Conservation (phyloP, 2,888 invertebrate genomes). For the Melinopterus prodromus region DNA sequence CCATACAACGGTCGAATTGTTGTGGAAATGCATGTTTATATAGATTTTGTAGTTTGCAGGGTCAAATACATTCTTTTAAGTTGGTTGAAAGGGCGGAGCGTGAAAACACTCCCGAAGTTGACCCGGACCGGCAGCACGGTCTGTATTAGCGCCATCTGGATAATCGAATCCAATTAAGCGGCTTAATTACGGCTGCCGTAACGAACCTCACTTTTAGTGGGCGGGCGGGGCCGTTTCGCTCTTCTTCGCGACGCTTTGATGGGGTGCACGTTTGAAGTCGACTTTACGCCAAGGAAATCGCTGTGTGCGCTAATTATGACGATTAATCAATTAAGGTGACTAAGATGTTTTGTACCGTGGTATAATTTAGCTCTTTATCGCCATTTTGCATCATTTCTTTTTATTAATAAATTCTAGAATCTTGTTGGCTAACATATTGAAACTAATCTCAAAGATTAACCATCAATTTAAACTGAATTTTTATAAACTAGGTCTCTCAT, state of each 20-base stretch:
- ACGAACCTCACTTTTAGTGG: neutral
- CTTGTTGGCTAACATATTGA: too few species aligned
- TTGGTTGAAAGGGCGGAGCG: neutral
- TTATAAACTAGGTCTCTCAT: too few species aligned
- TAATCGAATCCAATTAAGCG: slow-evolving; percentile 4
- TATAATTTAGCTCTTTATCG: neutral
- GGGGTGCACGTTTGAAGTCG: neutral
- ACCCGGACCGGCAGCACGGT: neutral
- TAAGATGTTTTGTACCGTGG: neutral
- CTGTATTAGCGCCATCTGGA: slow-evolving; percentile 4
- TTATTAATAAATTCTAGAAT: too few species aligned
- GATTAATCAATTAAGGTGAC: neutral
- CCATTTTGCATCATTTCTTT: neutral
- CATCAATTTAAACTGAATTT: too few species aligned
- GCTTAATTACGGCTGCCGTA: neutral
- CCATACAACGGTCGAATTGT: too few species aligned
- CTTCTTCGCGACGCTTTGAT: neutral
- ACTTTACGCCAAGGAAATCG: neutral
- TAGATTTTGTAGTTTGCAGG: too few species aligned
- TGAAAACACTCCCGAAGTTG: neutral
- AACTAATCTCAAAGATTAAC: too few species aligned
- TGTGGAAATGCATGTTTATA: too few species aligned
- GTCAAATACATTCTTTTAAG: too few species aligned
- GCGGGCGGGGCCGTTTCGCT: neutral
- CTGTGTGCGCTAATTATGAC: neutral